Base-by-base conservation (phyloP, 2,888 invertebrate genomes). In the Protodeltote pygarga region DNA sequence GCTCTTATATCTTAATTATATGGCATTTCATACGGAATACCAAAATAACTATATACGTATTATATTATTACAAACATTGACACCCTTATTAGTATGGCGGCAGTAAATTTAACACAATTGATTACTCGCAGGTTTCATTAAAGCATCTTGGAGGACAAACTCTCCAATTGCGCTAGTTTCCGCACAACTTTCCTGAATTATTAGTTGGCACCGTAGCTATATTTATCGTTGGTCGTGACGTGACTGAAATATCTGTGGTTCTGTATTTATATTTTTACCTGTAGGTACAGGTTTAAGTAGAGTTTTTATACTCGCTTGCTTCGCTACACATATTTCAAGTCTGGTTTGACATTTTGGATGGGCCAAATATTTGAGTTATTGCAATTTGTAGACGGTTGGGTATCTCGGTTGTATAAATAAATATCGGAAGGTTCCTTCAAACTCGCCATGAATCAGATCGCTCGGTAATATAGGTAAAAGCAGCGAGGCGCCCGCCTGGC, bases 221-320 rank as follows among this genome's bases (percentile, higher is more conserved):
- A 79, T 79, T 74, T 77, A 77, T 79, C 67, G 73, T 53, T 53
- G 52, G 48, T 64, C 60, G 69, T 70, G 67, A 76, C 79, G 75
- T 75, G 75, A 74, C 74, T 73, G 63, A 73, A 75, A 77, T 77
- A 75, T 71, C 53, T 49, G 54, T 54, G 57, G 67, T 66, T 59
- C 52, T 40, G 41, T 59, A 63, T 63, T 63, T 67, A 35, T 67
- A 46, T 44, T 41, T 50, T 10, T 62, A 45, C 48, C 53, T 61
- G 45, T 37, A n/a, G n/a, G n/a, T n/a, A 45, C 45, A 32, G 38
- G 37, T 17, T 54, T 40, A 31, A 44, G 51, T 31, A 32, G 37
- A 38, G 51, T 58, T 54, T 64, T 58, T 59, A 38, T 59, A 37
- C 41, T 48, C 24, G 39, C 31, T 32, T 34, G 32, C 29, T 41